Percentiles rank a stretch among this genome's conserved stretches.
These are phyloP conservation scores for Oreonectes daqikongensis DNA, from an alignment of 2,797 vertebrate genomes.

Conservation along the genomic window DNA sequence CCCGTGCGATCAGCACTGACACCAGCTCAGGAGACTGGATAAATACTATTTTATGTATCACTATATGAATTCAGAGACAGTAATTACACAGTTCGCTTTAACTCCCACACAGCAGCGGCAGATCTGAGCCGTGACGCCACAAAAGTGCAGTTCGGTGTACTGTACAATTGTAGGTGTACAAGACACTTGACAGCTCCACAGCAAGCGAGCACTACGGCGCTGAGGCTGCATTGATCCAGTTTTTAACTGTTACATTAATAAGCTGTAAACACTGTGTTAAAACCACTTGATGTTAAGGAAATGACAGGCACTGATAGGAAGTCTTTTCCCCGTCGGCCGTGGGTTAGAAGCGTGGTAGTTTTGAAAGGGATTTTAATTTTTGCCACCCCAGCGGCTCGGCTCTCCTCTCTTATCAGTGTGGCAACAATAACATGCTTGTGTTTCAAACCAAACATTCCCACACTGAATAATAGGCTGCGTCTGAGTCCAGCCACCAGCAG, in stretches of 20 bases:
- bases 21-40: conserved; percentile 77
- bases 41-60: conserved; percentile 85
- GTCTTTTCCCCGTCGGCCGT: conserved; percentile 31
- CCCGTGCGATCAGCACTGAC: conserved; percentile 71
- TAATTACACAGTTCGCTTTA: conserved; percentile 79
- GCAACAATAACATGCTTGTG: conserved; percentile 96
- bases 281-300: conserved; percentile 53
- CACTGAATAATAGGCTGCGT: conserved; percentile 85
- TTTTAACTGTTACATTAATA: conserved; percentile 54
- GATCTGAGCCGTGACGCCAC: conserved; percentile 70
- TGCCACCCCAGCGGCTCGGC: conserved; percentile 71
- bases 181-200: conserved; percentile 72
- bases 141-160: conserved; percentile 65
- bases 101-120: conserved; percentile 70
- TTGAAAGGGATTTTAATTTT: conserved; percentile 63
- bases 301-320: conserved; percentile 41
- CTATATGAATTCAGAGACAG: conserved; percentile 82
- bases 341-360: conserved; percentile 64
- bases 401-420: conserved; percentile 68
- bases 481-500: conserved; percentile 79
- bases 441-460: conserved; percentile 99
- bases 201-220: conserved; percentile 53
- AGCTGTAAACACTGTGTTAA: conserved; percentile 53
- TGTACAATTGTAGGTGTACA: conserved; percentile 74
- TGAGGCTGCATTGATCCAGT: conserved; percentile 50